A percentile compares a stretch with the other conserved stretches of the same genome.
phyloP scores from a whole-genome alignment of 2,888 invertebrate genomes.

The Sphinx pinastri region DNA sequence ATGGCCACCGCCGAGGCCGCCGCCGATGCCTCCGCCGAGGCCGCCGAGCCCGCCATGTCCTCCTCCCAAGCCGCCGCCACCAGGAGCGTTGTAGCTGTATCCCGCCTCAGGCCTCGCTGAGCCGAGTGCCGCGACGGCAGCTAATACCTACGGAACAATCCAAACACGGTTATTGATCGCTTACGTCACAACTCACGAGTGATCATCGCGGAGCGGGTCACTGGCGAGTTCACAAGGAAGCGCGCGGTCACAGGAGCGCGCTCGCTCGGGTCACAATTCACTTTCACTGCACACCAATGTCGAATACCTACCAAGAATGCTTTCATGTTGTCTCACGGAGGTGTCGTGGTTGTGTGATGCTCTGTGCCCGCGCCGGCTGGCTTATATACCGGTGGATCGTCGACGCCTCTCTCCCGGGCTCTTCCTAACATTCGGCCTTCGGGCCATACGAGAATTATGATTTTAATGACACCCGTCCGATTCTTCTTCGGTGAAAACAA shows the following conservation, averaged over 20 bases:
- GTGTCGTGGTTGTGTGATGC: slow-evolving; percentile 80
- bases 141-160: slow-evolving; percentile 67
- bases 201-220: slow-evolving; percentile 56
- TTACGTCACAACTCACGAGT: slow-evolving; percentile 36
- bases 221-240: slow-evolving; percentile 28
- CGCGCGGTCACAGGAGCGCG: slow-evolving; percentile 58
- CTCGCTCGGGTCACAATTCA: slow-evolving; percentile 78
- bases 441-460: slow-evolving; percentile 81
- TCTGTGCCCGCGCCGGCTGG: slow-evolving; percentile 64
- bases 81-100: slow-evolving; percentile 83
- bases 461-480: slow-evolving; percentile 80
- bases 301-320: slow-evolving; percentile 82
- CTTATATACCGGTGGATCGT: slow-evolving; percentile 73
- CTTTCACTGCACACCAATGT: slow-evolving; percentile 71
- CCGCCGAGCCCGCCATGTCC: slow-evolving; percentile 60
- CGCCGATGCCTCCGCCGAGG: slow-evolving; percentile 52
- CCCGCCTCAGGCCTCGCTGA: slow-evolving; percentile 86
- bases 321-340: slow-evolving; percentile 83
- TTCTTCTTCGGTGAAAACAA: slow-evolving; percentile 81
- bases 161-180: slow-evolving; percentile 28
- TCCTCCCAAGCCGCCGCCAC: slow-evolving; percentile 64
- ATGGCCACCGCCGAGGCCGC: slow-evolving; percentile 50
- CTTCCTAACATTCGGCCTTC: slow-evolving; percentile 83
- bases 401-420: slow-evolving; percentile 80
- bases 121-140: slow-evolving; percentile 83